Base-by-base conservation (phyloP, 2,888 invertebrate species). In the Platerodrilus igneus region DNA sequence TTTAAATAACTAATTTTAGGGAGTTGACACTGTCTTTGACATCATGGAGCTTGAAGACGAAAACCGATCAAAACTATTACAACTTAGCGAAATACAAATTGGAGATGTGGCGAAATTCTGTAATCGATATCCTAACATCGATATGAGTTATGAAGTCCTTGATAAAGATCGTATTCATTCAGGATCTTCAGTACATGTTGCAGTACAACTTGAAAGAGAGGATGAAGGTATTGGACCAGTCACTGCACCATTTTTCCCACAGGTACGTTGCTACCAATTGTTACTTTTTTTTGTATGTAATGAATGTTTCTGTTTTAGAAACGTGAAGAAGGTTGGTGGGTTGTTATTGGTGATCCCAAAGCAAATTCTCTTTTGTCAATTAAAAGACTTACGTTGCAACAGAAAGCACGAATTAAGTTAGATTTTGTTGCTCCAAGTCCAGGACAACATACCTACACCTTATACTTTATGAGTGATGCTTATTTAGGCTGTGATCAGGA, bases 401-500 rank as follows among this genome's bases (percentile, higher is more conserved):
- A 95, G 60, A 90, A 82, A 57, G 95, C 96, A 0, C 86, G 86
- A 61, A 86, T 83, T 0, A 81, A 75, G 37, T 71, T 95, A 31
- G 94, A 95, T 70, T 99, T 97, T 69, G 88, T 95, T 19, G 94
- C 95, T 16, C 95, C 95, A 1, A 78, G 82, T 43, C 79, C 89
- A 1, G 90, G 94, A 4, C 80, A 85, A 16, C 90, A 94, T 68
- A 83, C 85, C 8, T 97, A 95, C 70, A 92, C 91, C 0, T 72
- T 99, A 33, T 99, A 94, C 73, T 99, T 92, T 71, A 99, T 99
- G 95, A 95, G 94, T 58, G 99, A 99, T 69, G 89, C 96, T 0
- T 99, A 99, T 69, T 80, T 99, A 62, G 99, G 99, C 5, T 99
- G 97, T 60, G 99, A 99, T 75, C 99, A 99, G 70, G 99, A 99